Evolutionary conservation across 2,113 vertebrate species (phyloP), one percentile per base, ranked within the genome.

Genomic region (Sclerurus mexicanus): DNA sequence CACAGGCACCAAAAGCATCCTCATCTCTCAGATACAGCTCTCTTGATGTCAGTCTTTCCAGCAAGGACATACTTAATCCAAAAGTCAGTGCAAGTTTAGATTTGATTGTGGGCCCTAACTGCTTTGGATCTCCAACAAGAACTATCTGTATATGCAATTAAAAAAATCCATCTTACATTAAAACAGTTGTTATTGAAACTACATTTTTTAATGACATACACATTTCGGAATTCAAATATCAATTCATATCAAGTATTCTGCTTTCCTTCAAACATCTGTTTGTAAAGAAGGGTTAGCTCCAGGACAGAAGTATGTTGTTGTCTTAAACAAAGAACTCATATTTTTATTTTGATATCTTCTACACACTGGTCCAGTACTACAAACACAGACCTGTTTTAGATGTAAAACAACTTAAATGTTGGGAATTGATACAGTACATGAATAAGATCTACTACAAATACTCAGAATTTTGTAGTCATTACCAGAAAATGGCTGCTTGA

Each of bases 51-150:
- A 99, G 97, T 75, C 99, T 98, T 95, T 99, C 99, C 93, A 99
- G 69, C 86, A 99, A 95, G 52, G 99, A 99, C 18, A 98, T 19
- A 8, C 97, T 98, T 74, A 99, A 98, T 63, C 99, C 99, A 58
- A 99, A 99, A 59, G 91, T 91, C 62, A 91, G n/a, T 1, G 99
- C 99, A 12, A 98, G 92, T 66, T 96, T 98, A 68, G 99, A 99
- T 97, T 99, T 99, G 90, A 99, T 98, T 47, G 99, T 72, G 1
- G 99, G 99, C 14, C 99, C 99, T 69, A 99, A 97, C 89, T 99
- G 99, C 96, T 98, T 98, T 37, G 99, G 99, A 94, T 99, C 99
- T 87, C 99, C 99, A 20, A 99, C 98, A 37, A 99, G 98, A 75
- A 99, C 96, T 20, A 99, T 97, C 99, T 99, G 87, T 19, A 73